These are phyloP conservation scores for Lissocephala sabroskyi DNA, from an alignment of 2,888 invertebrate species.

Conservation along the genomic window DNA sequence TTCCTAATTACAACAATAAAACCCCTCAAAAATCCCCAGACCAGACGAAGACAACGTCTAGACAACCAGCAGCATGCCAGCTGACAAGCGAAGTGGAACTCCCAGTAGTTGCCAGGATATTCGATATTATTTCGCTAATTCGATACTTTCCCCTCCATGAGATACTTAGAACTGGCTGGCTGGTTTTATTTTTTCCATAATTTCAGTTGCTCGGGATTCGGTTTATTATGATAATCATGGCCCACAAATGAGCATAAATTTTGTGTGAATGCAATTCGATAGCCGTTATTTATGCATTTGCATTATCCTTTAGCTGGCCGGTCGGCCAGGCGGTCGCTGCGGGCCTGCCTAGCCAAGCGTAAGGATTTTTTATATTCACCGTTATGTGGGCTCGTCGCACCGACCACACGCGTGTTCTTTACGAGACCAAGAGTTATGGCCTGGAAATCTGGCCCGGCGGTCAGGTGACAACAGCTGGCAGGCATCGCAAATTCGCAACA, in stretches of 20 bases:
- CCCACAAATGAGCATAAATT: constrained; percentile 47
- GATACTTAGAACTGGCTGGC: constrained; percentile 16
- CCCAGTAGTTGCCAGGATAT: constrained; percentile 42
- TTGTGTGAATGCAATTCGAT: constrained; percentile 59
- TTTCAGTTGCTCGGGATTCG: constrained; percentile 10
- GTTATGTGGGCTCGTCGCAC: constrained; percentile 65
- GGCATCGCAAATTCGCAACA: constrained; percentile 24
- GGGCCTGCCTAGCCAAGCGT: constrained; percentile 27
- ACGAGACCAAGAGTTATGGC: too few species aligned
- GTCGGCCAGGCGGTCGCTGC: constrained; percentile 25
- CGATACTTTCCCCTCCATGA: constrained; percentile 62
- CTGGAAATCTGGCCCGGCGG: background rate
- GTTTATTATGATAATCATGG: constrained; percentile 49
- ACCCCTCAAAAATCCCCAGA: too few species aligned
- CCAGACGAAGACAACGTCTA: too few species aligned
- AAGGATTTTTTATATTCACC: constrained; percentile 51
- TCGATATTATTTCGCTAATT: constrained; percentile 69
- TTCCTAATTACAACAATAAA: too few species aligned
- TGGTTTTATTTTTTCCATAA: constrained; percentile 37
- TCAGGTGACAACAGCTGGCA: constrained; percentile 56
- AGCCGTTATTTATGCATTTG: constrained; percentile 51
- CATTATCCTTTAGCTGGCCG: constrained; percentile 31
- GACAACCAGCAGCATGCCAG: constrained; percentile 28
- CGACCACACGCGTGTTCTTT: constrained; percentile 39
- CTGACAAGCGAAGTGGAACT: constrained; percentile 55